A percentile compares a stretch with the other conserved stretches of the same genome.
phyloP scores from a whole-genome alignment of 2,797 vertebrate genomes.

The Myioborus melanocephalus region DNA sequence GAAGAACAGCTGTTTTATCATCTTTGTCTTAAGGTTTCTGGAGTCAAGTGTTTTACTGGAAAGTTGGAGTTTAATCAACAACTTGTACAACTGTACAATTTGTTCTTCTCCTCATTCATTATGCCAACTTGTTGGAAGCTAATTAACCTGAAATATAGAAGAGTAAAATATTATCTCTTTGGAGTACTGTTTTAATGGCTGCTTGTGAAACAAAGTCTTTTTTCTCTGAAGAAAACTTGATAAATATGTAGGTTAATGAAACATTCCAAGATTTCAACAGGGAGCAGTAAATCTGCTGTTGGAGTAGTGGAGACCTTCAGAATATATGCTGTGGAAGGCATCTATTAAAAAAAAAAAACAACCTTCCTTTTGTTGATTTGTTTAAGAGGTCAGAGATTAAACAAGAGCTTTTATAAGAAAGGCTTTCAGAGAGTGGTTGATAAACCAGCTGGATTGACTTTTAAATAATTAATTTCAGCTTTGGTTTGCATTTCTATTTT shows the following conservation, averaged over 20 bases:
- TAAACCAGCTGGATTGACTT: constrained; percentile 36
- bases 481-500: constrained; percentile 45
- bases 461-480: constrained; percentile 60
- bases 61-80: not conserved
- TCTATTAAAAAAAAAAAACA: not conserved
- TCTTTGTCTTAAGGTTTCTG: not conserved
- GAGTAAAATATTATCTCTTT: not conserved
- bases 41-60: not conserved
- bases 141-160: not conserved
- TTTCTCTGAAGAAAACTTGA: not conserved
- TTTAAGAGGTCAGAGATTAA: constrained; percentile 20
- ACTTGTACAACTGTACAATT: not conserved
- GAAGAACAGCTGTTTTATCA: not conserved
- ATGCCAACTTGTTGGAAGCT: not conserved
- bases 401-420: not conserved
- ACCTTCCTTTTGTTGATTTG: not conserved
- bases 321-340: not conserved
- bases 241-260: not conserved
- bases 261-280: not conserved
- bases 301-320: not conserved
- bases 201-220: not conserved
- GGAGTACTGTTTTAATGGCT: not conserved
- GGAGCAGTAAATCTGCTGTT: not conserved
- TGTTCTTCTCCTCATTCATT: not conserved
- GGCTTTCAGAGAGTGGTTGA: constrained; percentile 9